Evolutionary conservation across 2,888 invertebrate species (phyloP), one percentile per base, ranked within the genome.

Genomic region (Dasypolia templi): DNA sequence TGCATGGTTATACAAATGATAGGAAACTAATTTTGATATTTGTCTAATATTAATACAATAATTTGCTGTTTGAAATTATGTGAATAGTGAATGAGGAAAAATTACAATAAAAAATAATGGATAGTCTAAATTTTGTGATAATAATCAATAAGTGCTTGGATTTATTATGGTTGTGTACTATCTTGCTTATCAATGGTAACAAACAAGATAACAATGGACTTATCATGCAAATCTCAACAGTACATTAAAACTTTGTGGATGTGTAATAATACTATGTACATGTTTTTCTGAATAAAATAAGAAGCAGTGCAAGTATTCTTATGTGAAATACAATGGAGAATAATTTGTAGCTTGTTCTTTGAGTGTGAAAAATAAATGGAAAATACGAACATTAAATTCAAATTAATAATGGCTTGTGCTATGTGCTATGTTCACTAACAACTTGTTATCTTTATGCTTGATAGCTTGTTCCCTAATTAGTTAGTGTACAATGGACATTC

Each of bases 111-210:
- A 12, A 44, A 35, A 49, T 17, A 56, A 19, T 39, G 39, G 22
- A 62, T 39, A 39, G 32, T 53, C 14, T 55, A 17, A 19, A 22
- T 56, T 61, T 39, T 46, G 44, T 53, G 56, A 42, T 53, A 29
- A 14, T 32, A 63, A 64, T 64, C 59, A 74, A 74, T 80, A 73
- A 32, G 32, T 59, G 44, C 29, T 58, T 29, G 42, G 39, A 32
- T 53, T 59, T 53, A 53, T 19, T 14, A 46, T 32, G 32, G 22
- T 42, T 68, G 49, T 29, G 14, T 49, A 35, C 19, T 79, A 64
- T 77, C 74, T 56, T 7, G 22, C 32, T 74, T 80, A 77, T 80
- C 64, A 53, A 19, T 59, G 32, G 26, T 26, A 32, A 17, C 76
- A 22, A 46, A 72, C n/a, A 51, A 22, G 81, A 80, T 77, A 73